A percentile compares a stretch with the other conserved stretches of the same genome.
These are phyloP conservation scores for Hephaestus fuliginosus DNA, from an alignment of 2,797 vertebrate genomes.

Conservation along the genomic window DNA sequence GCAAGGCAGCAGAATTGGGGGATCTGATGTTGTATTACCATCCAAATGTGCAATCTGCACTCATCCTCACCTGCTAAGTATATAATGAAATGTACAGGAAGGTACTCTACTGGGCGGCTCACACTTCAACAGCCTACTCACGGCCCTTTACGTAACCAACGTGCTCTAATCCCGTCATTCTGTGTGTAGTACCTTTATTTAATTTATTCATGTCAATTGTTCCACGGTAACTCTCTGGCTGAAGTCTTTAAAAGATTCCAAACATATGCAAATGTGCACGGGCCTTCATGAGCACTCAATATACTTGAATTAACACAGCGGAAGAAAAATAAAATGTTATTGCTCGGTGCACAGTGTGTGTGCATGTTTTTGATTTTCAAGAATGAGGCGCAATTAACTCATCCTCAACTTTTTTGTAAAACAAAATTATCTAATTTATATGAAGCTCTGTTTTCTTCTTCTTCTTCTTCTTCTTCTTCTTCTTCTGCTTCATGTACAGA, in stretches of 20 bases:
- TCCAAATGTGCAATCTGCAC: conserved; percentile 39
- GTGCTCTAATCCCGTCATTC: conserved; percentile 53
- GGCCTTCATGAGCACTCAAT: conserved; percentile 8
- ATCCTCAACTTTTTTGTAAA: conserved; percentile 23
- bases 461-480: neutral
- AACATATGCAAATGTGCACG: conserved; percentile 13
- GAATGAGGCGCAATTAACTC: conserved; percentile 27
- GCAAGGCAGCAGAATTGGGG: conserved; percentile 13
- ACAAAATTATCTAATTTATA: conserved; percentile 19
- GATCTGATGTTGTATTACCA: conserved; percentile 46
- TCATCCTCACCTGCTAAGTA: conserved; percentile 29
- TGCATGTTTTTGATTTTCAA: conserved; percentile 29
- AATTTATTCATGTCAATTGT: conserved; percentile 73
- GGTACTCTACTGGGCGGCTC: conserved; percentile 50
- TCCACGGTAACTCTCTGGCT: conserved; percentile 45
- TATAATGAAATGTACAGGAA: conserved; percentile 45
- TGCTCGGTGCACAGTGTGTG: neutral
- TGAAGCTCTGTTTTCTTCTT: conserved; percentile 13
- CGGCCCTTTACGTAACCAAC: conserved; percentile 66
- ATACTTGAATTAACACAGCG: conserved; percentile 11
- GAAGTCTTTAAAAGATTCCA: conserved; percentile 45
- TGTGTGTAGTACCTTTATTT: conserved; percentile 54
- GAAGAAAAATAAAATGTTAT: neutral
- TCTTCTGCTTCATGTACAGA: conserved; percentile 13
- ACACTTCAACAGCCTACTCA: conserved; percentile 62